A percentile compares a stretch with the other conserved stretches of the same genome.
phyloP scores from a whole-genome alignment of 2,888 invertebrate species.

The Uloborus plumipes region DNA sequence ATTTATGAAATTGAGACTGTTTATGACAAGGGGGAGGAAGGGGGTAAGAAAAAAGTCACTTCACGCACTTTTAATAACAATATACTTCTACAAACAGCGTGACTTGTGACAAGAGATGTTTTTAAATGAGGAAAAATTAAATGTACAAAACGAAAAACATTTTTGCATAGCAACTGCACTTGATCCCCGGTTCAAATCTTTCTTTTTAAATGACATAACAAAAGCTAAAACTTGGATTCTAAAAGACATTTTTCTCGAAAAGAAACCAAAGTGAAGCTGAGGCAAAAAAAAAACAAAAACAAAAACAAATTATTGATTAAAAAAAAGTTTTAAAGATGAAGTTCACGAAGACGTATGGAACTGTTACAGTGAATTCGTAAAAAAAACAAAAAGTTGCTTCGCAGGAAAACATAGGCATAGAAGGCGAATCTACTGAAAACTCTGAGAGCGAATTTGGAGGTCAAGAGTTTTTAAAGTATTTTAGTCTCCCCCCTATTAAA shows the following conservation, averaged over 20 bases:
- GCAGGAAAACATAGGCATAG: background rate
- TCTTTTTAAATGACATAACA: background rate
- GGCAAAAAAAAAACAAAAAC: too few species aligned
- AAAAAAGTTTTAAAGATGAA: background rate
- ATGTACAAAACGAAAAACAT: background rate
- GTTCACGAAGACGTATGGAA: background rate
- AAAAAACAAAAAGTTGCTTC: background rate
- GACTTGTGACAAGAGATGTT: too few species aligned
- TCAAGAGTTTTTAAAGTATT: background rate
- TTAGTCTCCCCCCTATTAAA: background rate
- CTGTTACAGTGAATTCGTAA: background rate
- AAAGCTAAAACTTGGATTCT: background rate
- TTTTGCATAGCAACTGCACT: background rate
- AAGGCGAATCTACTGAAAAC: background rate
- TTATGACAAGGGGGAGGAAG: too few species aligned
- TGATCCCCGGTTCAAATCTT: slow-evolving; percentile 1
- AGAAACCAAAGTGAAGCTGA: background rate
- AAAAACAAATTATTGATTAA: background rate
- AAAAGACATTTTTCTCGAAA: background rate
- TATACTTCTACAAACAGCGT: too few species aligned
- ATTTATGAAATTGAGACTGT: too few species aligned
- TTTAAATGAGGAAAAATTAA: background rate
- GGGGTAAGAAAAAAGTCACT: too few species aligned
- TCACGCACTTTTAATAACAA: too few species aligned
- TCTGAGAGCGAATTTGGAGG: background rate